Conservation (phyloP, 2,797 vertebrate species). For the Enoplosus armatus region DNA sequence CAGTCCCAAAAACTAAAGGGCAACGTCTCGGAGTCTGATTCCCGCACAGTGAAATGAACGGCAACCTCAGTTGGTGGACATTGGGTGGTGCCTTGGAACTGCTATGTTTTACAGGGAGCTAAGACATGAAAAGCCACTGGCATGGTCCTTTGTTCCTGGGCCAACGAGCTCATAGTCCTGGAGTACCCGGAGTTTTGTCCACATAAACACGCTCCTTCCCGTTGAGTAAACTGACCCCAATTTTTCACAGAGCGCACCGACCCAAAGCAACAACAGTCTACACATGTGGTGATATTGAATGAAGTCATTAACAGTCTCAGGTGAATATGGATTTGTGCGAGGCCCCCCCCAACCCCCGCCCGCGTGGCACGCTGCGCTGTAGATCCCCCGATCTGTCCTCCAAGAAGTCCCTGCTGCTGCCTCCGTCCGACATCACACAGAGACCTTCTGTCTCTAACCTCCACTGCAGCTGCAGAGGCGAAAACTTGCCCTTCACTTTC, state of each 20-base stretch:
- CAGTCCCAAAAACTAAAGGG: no score
- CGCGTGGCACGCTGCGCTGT: conserved; percentile 30
- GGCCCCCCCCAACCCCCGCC: no score
- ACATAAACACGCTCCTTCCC: not conserved
- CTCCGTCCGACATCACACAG: conserved; percentile 58
- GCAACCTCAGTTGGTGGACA: not conserved
- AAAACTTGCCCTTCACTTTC: conserved; percentile 72
- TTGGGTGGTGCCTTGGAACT: not conserved
- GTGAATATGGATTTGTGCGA: conserved; percentile 47
- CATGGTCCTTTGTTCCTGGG: not conserved
- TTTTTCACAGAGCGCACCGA: not conserved
- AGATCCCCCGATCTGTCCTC: conserved; percentile 64
- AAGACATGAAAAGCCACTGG: not conserved
- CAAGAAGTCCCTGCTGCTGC: conserved; percentile 51
- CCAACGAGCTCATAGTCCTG: not conserved
- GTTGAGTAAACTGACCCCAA: not conserved
- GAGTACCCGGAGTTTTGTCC: not conserved
- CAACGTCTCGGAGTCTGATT: not conserved
- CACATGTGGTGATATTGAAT: conserved; percentile 32
- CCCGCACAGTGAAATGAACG: not conserved
- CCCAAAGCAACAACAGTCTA: not conserved
- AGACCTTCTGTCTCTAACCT: conserved; percentile 64
- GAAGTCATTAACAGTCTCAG: conserved; percentile 62
- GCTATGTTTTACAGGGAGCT: not conserved
- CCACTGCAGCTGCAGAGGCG: conserved; percentile 63